These are phyloP conservation scores for Prietella phreatophila DNA, from an alignment of 2,113 vertebrate species.

Conservation along the genomic window DNA sequence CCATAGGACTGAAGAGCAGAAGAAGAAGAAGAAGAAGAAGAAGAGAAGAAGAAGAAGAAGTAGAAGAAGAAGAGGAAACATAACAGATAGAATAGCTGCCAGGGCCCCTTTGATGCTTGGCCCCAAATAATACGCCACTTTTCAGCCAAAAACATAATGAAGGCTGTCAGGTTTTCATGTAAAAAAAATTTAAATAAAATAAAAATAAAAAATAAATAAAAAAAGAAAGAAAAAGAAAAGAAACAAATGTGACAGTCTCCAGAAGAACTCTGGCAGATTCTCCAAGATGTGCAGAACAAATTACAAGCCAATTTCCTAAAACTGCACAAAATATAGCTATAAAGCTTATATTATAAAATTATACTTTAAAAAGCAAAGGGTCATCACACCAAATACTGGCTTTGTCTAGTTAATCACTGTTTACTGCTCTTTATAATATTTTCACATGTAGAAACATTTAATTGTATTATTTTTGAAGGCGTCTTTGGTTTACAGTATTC, in stretches of 20 bases:
- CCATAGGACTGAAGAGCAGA: too few species aligned
- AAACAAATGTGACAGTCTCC: neutral
- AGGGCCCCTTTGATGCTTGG: too few species aligned
- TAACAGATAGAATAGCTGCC: too few species aligned
- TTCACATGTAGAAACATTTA: neutral
- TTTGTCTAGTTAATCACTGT: neutral
- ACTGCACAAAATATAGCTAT: neutral
- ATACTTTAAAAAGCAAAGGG: neutral
- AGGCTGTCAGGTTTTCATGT: too few species aligned
- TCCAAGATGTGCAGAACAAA: neutral
- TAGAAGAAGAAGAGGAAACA: too few species aligned
- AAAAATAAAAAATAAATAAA: too few species aligned
- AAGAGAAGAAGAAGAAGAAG: too few species aligned
- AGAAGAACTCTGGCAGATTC: neutral
- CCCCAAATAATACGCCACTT: too few species aligned
- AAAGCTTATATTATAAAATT: too few species aligned
- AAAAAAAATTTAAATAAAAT: too few species aligned
- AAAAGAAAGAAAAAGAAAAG: neutral
- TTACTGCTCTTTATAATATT: neutral
- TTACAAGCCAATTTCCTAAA: neutral
- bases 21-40: too few species aligned
- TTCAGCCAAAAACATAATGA: too few species aligned
- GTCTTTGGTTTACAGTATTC: neutral
- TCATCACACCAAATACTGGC: neutral
- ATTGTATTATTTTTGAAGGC: neutral